Percentiles rank a stretch among this genome's conserved stretches.
These are phyloP conservation scores for Dione vanillae DNA, from an alignment of 2,888 invertebrate genomes.

Conservation along the genomic window DNA sequence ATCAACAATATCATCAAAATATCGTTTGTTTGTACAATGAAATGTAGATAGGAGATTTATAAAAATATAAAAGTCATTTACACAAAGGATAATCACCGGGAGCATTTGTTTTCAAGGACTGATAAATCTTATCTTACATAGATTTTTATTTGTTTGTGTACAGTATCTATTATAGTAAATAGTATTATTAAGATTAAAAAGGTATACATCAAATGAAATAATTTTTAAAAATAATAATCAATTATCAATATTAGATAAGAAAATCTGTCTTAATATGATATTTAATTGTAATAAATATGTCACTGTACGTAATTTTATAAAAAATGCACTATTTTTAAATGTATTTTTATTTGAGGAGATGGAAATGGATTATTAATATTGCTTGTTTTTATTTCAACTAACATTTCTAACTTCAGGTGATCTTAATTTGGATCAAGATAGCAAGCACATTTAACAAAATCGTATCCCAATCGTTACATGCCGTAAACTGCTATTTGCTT, in stretches of 20 bases:
- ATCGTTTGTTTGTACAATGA: background rate
- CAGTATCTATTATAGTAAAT: too few relatives aligned
- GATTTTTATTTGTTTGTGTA: background rate
- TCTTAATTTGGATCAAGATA: background rate
- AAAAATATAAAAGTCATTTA: background rate
- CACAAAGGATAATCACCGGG: background rate
- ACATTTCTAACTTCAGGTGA: background rate
- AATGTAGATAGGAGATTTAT: background rate
- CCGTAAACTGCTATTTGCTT: conserved; percentile 29
- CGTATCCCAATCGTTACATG: conserved; percentile 18
- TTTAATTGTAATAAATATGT: too few relatives aligned
- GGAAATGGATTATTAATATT: background rate
- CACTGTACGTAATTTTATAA: too few relatives aligned
- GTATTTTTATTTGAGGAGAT: too few relatives aligned
- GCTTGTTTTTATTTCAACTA: background rate
- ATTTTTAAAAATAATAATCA: too few relatives aligned
- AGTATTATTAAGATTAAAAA: background rate
- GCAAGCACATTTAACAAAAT: background rate
- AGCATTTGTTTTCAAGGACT: background rate
- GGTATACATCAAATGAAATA: too few relatives aligned
- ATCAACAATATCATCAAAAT: too few relatives aligned
- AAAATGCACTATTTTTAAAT: too few relatives aligned
- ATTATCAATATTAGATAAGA: too few relatives aligned
- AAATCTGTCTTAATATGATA: too few relatives aligned
- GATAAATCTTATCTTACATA: too few relatives aligned